These are phyloP conservation scores for Gastrophryne carolinensis DNA, from an alignment of 2,797 vertebrate genomes.

Conservation along the genomic window DNA sequence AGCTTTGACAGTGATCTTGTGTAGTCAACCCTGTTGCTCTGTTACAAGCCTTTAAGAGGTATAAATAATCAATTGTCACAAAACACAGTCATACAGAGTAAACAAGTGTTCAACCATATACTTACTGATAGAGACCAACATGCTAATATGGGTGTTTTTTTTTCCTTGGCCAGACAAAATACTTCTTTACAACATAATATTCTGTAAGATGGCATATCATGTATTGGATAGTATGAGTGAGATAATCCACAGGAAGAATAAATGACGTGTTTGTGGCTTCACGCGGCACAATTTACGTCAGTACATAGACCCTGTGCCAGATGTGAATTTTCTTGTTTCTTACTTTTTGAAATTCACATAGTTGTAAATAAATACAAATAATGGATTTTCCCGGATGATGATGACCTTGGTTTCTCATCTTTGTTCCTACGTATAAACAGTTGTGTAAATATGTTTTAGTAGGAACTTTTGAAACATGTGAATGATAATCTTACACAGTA, in stretches of 20 bases:
- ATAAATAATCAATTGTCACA: no score
- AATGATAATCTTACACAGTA: background rate
- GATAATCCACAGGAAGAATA: slow-evolving; percentile 12
- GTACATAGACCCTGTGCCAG: slow-evolving; percentile 3
- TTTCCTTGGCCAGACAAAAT: no score
- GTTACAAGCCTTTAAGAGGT: no score
- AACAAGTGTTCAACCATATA: no score
- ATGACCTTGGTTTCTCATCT: background rate
- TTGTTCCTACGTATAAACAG: background rate
- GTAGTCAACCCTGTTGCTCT: no score
- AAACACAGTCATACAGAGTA: no score
- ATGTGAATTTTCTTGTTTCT: background rate
- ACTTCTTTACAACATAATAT: background rate
- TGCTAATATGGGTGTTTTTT: no score
- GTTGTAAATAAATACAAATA: slow-evolving; percentile 1
- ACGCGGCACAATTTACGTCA: slow-evolving; percentile 17
- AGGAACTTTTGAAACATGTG: background rate
- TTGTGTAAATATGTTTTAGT: background rate
- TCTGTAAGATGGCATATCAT: background rate
- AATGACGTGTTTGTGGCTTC: slow-evolving; percentile 24
- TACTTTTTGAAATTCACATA: background rate
- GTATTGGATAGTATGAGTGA: background rate
- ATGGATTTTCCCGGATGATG: background rate
- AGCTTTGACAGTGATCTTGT: no score
- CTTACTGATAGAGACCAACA: no score